Percentiles rank a stretch among this genome's conserved stretches.
Evolutionary conservation across 2,797 vertebrate species (phyloP).

Genomic region (Mormyrus proboscirostris): DNA sequence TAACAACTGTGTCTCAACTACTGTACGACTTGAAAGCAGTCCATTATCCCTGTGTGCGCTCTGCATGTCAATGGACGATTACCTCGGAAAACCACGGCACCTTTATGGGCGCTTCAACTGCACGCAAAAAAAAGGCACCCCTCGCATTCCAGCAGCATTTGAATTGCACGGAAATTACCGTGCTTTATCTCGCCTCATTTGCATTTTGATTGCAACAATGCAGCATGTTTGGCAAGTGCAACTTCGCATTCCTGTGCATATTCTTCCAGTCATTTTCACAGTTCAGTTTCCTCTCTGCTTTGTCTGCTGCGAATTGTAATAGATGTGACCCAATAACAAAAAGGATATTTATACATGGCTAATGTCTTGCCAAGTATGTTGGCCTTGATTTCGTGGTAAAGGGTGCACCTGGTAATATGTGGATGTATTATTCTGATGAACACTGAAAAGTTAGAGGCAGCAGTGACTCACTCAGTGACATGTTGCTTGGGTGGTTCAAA

Average conservation of each 20-base stretch:
- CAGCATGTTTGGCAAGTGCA: constrained; percentile 2
- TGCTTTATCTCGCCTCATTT: neutral
- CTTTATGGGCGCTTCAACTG: neutral
- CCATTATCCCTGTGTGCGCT: constrained; percentile 52
- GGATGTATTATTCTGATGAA: neutral
- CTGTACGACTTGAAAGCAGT: constrained; percentile 53
- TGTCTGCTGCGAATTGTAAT: neutral
- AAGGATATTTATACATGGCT: neutral
- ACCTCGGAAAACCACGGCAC: neutral
- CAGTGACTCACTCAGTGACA: neutral
- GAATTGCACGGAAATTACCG: neutral
- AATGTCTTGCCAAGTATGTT: neutral
- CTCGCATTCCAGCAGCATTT: neutral
- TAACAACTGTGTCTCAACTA: constrained; percentile 44
- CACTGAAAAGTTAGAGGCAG: neutral
- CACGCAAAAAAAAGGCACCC: neutral
- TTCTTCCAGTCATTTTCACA: neutral
- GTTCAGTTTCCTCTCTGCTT: neutral
- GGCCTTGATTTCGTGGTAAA: neutral
- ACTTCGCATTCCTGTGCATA: neutral
- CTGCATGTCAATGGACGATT: constrained; percentile 49
- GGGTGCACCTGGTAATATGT: neutral
- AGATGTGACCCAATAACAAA: constrained; percentile 4
- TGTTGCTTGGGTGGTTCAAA: neutral
- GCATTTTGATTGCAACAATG: constrained; percentile 11